Conservation (phyloP, 2,888 invertebrate genomes). For the Anticlea derivata region DNA sequence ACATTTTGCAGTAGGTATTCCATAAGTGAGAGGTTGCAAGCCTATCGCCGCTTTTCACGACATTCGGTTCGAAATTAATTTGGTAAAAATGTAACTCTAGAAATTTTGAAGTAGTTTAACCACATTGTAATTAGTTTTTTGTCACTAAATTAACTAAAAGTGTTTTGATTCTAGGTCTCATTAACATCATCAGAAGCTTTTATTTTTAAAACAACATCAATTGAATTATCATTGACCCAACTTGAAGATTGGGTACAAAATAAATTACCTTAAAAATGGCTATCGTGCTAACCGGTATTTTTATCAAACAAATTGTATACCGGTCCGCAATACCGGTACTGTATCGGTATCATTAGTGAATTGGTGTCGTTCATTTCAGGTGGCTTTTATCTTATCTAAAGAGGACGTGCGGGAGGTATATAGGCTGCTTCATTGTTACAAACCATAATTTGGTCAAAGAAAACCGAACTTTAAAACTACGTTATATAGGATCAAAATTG, state of each 20-base stretch:
- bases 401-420: slow-evolving; percentile 81
- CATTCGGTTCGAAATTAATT: too few species aligned
- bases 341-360: slow-evolving; percentile 73
- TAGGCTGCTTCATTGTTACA: slow-evolving; percentile 68
- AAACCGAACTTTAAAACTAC: slow-evolving; percentile 16
- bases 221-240: slow-evolving; percentile 2
- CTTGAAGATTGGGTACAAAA: slow-evolving; percentile 11
- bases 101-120: too few species aligned
- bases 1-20: too few species aligned
- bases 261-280: slow-evolving; percentile 36
- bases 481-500: slow-evolving; percentile 35
- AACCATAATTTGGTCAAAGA: slow-evolving; percentile 42
- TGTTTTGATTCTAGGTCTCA: too few species aligned
- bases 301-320: slow-evolving; percentile 70
- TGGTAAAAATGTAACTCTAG: too few species aligned
- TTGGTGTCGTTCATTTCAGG: slow-evolving; percentile 77
- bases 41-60: too few species aligned
- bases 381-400: slow-evolving; percentile 82
- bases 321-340: slow-evolving; percentile 54
- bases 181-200: too few species aligned
- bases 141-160: too few species aligned
- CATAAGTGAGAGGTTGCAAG: too few species aligned
- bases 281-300: slow-evolving; percentile 60
- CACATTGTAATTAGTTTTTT: too few species aligned
- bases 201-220: neutral